Evolutionary conservation across 2,888 invertebrate species (phyloP).

Genomic region (Stenchaetothrips biformis): DNA sequence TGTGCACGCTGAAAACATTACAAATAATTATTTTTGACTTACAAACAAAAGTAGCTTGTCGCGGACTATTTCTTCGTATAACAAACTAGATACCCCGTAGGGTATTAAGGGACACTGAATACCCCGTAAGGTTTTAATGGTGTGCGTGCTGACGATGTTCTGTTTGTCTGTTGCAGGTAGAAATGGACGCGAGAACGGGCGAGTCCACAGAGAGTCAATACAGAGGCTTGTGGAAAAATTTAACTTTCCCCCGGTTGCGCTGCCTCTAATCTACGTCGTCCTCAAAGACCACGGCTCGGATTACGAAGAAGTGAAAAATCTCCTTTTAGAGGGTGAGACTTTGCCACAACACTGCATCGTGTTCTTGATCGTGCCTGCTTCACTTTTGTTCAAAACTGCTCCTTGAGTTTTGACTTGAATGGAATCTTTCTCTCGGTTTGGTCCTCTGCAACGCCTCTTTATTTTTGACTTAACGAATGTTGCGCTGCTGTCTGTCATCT

Average conservation of each 20-base stretch:
- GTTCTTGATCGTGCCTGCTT: neutral
- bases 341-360: neutral
- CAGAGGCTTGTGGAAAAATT: constrained; percentile 12
- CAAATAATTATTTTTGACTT: too few relatives aligned
- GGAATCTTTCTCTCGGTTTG: too few relatives aligned
- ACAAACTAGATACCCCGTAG: too few relatives aligned
- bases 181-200: constrained; percentile 7
- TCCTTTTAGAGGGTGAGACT: constrained; percentile 4
- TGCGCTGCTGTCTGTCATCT: neutral
- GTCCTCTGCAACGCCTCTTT: neutral
- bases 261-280: constrained; percentile 1
- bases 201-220: neutral
- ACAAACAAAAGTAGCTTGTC: too few relatives aligned
- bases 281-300: constrained; percentile 13
- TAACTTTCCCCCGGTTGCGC: neutral
- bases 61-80: too few relatives aligned
- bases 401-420: too few relatives aligned
- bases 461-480: neutral
- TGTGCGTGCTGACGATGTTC: too few relatives aligned
- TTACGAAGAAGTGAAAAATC: constrained; percentile 4
- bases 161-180: neutral
- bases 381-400: neutral
- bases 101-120: too few relatives aligned
- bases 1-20: too few relatives aligned
- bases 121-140: too few relatives aligned